These are phyloP conservation scores for Folsomia candida DNA, from an alignment of 2,888 invertebrate species.

Conservation along the genomic window DNA sequence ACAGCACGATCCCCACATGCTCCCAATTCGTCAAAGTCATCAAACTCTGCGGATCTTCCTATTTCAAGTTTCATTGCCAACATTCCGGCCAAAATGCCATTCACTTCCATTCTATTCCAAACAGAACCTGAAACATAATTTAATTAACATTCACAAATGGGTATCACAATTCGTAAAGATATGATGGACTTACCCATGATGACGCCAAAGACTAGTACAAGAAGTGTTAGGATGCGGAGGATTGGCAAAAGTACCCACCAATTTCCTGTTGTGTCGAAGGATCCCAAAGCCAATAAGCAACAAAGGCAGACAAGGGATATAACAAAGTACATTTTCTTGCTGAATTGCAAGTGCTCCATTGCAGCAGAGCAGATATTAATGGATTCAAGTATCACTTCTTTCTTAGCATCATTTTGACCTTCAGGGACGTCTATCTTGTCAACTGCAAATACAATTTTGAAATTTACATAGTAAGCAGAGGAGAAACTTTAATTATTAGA, in stretches of 20 bases:
- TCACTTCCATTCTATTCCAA: conserved; percentile 78
- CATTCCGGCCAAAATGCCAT: conserved; percentile 73
- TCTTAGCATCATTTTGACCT: conserved; percentile 21
- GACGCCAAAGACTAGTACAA: conserved; percentile 52
- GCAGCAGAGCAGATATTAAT: conserved; percentile 64
- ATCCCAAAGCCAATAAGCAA: conserved; percentile 33
- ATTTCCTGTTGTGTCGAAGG: conserved; percentile 32
- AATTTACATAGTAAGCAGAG: no score
- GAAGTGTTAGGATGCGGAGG: conserved; percentile 30
- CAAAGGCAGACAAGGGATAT: conserved; percentile 37
- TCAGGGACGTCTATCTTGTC: no score
- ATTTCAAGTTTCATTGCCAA: conserved; percentile 64
- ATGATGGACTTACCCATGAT: conserved; percentile 58
- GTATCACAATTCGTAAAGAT: not conserved
- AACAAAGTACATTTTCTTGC: conserved; percentile 46
- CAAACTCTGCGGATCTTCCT: conserved; percentile 25
- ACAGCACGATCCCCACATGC: conserved; percentile 7
- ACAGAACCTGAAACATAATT: conserved; percentile 66
- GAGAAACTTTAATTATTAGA: no score
- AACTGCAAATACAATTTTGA: no score
- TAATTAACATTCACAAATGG: not conserved
- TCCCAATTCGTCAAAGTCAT: conserved; percentile 13
- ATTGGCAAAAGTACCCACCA: conserved; percentile 36
- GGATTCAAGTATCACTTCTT: conserved; percentile 59
- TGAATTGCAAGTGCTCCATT: conserved; percentile 56